Evolutionary conservation across 2,113 vertebrate genomes (phyloP).

Genomic region (Serranochromis macrocephalus): DNA sequence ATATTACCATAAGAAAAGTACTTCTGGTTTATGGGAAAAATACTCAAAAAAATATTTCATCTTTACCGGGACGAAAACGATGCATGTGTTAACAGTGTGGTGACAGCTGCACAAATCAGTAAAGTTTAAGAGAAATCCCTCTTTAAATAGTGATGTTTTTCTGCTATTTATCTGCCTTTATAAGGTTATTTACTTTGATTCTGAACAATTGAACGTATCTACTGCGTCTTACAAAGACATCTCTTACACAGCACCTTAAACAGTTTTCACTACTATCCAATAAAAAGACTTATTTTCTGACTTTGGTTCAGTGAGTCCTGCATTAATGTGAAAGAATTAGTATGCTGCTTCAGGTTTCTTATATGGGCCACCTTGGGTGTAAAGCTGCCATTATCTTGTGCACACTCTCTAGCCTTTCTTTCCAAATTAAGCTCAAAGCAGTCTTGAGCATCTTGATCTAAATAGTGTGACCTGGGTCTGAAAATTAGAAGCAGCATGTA

Average conservation of each 20-base stretch:
- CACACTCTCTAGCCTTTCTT: background rate
- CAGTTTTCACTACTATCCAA: background rate
- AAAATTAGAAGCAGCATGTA: background rate
- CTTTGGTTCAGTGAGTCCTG: background rate
- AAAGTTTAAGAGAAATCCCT: background rate
- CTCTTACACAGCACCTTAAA: background rate
- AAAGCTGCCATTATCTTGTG: background rate
- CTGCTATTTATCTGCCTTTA: background rate
- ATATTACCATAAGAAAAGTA: background rate
- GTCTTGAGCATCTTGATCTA: background rate
- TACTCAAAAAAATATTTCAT: background rate
- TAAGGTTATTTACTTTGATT: background rate
- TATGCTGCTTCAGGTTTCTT: background rate
- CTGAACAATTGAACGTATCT: background rate
- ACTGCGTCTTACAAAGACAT: background rate
- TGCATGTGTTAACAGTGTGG: background rate
- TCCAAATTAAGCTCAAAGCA: conserved; percentile 6
- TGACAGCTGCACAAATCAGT: background rate
- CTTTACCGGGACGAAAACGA: background rate
- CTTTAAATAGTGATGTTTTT: background rate
- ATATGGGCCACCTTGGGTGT: background rate
- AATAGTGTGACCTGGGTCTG: background rate
- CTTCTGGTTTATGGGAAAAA: background rate
- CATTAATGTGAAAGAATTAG: background rate
- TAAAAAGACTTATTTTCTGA: background rate